These are phyloP conservation scores for Epinephelus moara DNA, from an alignment of 2,113 vertebrate genomes.

Conservation along the genomic window DNA sequence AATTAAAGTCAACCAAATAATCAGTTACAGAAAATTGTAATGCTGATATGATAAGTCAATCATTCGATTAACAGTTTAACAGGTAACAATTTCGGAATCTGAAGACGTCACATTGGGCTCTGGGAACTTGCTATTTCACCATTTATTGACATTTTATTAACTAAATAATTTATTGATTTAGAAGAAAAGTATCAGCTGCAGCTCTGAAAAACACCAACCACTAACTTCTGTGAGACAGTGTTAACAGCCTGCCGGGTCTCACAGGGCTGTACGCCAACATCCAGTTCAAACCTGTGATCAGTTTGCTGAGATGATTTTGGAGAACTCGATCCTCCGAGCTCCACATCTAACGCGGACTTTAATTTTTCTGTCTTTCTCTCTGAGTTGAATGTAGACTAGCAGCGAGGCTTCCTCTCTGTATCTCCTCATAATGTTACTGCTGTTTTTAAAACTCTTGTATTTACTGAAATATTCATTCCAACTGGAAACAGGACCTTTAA, in stretches of 20 bases:
- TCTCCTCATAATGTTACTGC: slow-evolving; percentile 10
- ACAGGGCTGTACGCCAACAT: neutral
- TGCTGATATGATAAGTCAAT: too few species aligned
- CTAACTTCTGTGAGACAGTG: neutral
- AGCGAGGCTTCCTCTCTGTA: neutral
- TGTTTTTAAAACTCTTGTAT: neutral
- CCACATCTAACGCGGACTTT: neutral
- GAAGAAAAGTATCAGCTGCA: too few species aligned
- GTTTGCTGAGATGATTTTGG: too few species aligned
- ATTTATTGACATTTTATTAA: neutral
- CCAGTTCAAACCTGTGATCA: neutral
- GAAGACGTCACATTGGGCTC: too few species aligned
- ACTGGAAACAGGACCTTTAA: neutral
- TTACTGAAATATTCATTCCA: neutral
- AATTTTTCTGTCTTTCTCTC: neutral
- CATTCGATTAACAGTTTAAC: too few species aligned
- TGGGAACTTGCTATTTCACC: too few species aligned
- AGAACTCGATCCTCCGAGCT: neutral
- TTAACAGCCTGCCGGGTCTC: neutral
- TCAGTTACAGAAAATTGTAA: too few species aligned
- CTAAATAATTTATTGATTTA: neutral
- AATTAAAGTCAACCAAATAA: too few species aligned
- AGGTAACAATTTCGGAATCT: too few species aligned
- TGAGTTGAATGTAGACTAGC: neutral
- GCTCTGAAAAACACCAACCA: too few species aligned